Evolutionary conservation across 2,113 vertebrate species (phyloP).

Genomic region (Phaetusa simplex): DNA sequence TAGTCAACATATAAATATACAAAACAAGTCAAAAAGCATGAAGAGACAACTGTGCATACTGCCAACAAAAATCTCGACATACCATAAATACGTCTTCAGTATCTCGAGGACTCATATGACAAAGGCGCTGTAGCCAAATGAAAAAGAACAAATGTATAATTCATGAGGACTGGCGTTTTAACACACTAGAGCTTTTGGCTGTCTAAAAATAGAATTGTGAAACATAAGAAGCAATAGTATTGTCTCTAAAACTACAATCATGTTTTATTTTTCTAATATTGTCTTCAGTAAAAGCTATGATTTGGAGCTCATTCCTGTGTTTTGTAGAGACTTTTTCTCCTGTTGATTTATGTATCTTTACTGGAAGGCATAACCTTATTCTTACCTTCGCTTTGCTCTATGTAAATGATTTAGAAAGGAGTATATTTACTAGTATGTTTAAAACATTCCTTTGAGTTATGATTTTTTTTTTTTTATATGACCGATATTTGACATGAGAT

Average conservation of each 20-base stretch:
- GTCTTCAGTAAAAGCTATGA: background rate
- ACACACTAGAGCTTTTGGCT: slow-evolving; percentile 60
- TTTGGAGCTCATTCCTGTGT: background rate
- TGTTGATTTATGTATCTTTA: slow-evolving; percentile 46
- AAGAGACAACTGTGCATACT: background rate
- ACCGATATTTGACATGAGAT: slow-evolving; percentile 3
- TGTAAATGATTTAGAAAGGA: slow-evolving; percentile 40
- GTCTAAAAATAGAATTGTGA: slow-evolving; percentile 69
- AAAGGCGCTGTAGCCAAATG: slow-evolving; percentile 63
- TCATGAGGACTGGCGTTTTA: slow-evolving; percentile 69
- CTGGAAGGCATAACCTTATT: slow-evolving; percentile 18
- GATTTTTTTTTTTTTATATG: background rate
- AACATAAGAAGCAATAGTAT: slow-evolving; percentile 43
- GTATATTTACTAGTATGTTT: slow-evolving; percentile 39
- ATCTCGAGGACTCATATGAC: slow-evolving; percentile 59
- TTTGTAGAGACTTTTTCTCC: background rate
- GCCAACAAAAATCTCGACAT: slow-evolving; percentile 26
- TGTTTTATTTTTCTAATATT: slow-evolving; percentile 12
- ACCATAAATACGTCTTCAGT: slow-evolving; percentile 20
- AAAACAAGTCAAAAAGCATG: background rate
- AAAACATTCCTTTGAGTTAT: slow-evolving; percentile 28
- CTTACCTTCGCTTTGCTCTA: slow-evolving; percentile 16
- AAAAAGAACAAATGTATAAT: slow-evolving; percentile 74
- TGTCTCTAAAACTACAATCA: slow-evolving; percentile 30
- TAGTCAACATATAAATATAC: slow-evolving; percentile 24